Evolutionary conservation across 2,888 invertebrate genomes (phyloP), one percentile per base, ranked within the genome.

Genomic region (Nomada hirtipes): DNA sequence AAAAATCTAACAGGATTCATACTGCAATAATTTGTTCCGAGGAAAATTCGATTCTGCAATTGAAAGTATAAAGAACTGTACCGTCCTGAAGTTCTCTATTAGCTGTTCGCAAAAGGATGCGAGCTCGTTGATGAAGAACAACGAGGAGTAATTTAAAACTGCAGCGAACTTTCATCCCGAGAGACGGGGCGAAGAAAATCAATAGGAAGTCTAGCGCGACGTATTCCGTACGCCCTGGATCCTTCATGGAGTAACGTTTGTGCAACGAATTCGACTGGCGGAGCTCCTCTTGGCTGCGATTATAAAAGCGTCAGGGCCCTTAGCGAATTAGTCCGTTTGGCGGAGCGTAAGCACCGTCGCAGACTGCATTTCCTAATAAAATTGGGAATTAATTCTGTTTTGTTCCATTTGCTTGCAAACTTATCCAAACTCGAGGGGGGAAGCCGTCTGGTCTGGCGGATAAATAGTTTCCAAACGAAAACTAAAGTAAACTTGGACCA

Each of bases 141-240:
- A 60, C 36, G 59, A 44, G 29, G 23, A 11, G 57, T 50, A 53
- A 61, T 69, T 76, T 63, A 60, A 67, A 75, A 75, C 23, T 29
- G 36, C 47, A 36, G 18, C 60, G 42, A 60, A 75, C 47, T 50
- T 65, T 65, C n/a, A 0, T 63, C 59, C 0, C 15, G 1, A 3
- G 42, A 52, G n/a, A 15, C 4, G 3, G 29, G 20, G 36, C 29
- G 44, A 26, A 7, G 61, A 53, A 63, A 76, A 69, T 69, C 69
- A 53, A 76, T 76, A 76, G 53, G n/a, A 69, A 44, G 68, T 57
- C 44, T 44, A 36, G 55, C 36, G 42, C 36, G 55, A 11, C 42
- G 42, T 10, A 13, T 75, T 53, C 18, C 44, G 42, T 11, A 29
- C 44, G n/a, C 57, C 57, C 44, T 69, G 44, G n/a, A 44, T 57